These are phyloP conservation scores for Venturia canescens DNA, from an alignment of 1,140 invertebrate genomes.

Conservation along the genomic window DNA sequence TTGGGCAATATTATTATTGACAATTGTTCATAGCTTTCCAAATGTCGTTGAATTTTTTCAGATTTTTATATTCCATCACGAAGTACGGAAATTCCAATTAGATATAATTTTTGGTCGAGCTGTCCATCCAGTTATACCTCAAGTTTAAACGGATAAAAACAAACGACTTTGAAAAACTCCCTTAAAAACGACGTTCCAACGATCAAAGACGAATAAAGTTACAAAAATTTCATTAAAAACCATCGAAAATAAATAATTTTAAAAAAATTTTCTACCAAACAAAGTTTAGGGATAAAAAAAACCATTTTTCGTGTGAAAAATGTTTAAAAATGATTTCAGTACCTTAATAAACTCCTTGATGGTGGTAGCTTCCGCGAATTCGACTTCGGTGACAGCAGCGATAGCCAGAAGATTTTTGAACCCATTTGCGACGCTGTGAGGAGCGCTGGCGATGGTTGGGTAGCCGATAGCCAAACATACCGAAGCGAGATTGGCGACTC, in stretches of 20 bases:
- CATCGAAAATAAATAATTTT: conserved; percentile 37
- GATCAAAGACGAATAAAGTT: conserved; percentile 17
- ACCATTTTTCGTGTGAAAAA: no score
- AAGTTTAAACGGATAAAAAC: neutral
- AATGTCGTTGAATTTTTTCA: no score
- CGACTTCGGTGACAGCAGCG: conserved; percentile 96
- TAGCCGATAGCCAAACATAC: conserved; percentile 96
- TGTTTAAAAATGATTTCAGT: no score
- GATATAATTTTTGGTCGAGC: no score
- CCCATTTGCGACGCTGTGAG: conserved; percentile 97
- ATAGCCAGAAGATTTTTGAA: conserved; percentile 99
- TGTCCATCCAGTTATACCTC: no score
- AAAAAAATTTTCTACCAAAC: no score
- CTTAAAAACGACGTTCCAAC: neutral
- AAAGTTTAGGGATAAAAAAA: conserved; percentile 63
- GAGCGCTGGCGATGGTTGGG: conserved; percentile 96
- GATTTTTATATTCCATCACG: no score
- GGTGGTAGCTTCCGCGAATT: conserved; percentile 95
- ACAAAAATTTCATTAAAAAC: conserved; percentile 17
- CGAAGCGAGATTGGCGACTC: conserved; percentile 96
- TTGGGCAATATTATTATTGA: no score
- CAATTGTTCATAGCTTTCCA: no score
- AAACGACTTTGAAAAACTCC: conserved; percentile 27
- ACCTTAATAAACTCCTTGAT: conserved; percentile 94
- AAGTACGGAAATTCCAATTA: no score